Evolutionary conservation across 2,113 vertebrate genomes (phyloP), one percentile per base, ranked within the genome.

Genomic region (Chiloscyllium plagiosum): DNA sequence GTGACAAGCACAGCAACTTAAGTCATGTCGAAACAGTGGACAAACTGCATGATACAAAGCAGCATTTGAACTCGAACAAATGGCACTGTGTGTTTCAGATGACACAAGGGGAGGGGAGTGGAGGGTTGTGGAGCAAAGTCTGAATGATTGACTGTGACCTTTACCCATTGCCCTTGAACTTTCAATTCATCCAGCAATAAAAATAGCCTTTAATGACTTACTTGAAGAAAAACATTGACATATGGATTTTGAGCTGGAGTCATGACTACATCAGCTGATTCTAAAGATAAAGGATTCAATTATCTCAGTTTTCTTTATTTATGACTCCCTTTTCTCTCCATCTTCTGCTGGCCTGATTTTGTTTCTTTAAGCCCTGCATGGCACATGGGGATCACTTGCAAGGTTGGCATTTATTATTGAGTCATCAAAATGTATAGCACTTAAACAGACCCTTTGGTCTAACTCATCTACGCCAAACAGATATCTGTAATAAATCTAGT

Each of bases 201-300:
- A n/a, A 56, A 33, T 61, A 56, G 13, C 50, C 29, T 90, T 90
- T 33, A 90, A 90, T 56, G 29, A 61, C 87, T 90, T 61, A 61
- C 50, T 90, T 90, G 24, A 90, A 52, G 56, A 52, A 90, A 90
- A 90, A 90, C 87, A 90, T 90, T 90, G 87, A 90, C 87, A 90
- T 33, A 61, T 90, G 52, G 50, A 86, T 52, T 47, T 50, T 20
- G 47, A 50, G 20, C 42, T 10, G 42, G 85, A 29, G 26, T 90
- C 15, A 52, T 90, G 87, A n/a, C 52, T 33, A 61, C 56, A 61
- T 90, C 50, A 61, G 87, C 29, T 90, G 87, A 90, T 90, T 17
- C 56, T 90, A 33, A 61, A 61, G 56, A 90, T 90, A 90, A 90
- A 90, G 33, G 87, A 90, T 90, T 90, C 52, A 90, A 15, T 90